phyloP scores from a whole-genome alignment of 2,888 invertebrate genomes.

The Perizoma flavofasciatum region DNA sequence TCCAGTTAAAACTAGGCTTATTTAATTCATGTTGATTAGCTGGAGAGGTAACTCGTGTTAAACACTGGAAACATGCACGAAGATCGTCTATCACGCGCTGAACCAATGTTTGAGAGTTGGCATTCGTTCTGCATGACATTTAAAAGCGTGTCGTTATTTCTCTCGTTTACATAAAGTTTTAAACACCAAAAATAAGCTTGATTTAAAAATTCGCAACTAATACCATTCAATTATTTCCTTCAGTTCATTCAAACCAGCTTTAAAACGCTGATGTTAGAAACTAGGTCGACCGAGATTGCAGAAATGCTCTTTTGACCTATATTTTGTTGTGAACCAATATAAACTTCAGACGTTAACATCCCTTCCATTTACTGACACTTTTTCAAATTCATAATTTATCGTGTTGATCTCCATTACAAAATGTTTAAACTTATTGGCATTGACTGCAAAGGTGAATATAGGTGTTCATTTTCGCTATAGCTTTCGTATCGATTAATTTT shows the following conservation, averaged over 20 bases:
- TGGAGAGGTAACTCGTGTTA: constrained; percentile 20
- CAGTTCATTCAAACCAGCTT: no score
- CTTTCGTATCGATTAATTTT: constrained; percentile 61
- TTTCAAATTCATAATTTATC: constrained; percentile 13
- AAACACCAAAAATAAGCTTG: no score
- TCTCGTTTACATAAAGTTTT: neutral
- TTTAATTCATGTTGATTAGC: constrained; percentile 16
- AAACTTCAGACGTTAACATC: constrained; percentile 4
- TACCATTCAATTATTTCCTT: no score
- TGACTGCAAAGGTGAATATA: constrained; percentile 21
- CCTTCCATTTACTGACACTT: constrained; percentile 2
- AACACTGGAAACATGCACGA: constrained; percentile 56
- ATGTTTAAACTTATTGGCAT: constrained; percentile 13
- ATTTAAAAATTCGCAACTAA: no score
- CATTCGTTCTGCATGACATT: constrained; percentile 69
- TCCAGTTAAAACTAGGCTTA: constrained; percentile 7
- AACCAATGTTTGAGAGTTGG: constrained; percentile 70
- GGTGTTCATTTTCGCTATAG: constrained; percentile 14
- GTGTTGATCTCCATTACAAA: constrained; percentile 7
- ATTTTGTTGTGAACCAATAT: constrained; percentile 4
- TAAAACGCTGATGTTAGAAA: no score
- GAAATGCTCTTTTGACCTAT: constrained; percentile 5
- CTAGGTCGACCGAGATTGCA: neutral
- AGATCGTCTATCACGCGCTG: constrained; percentile 67
- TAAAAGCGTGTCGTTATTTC: constrained; percentile 42